These are phyloP conservation scores for Enteromius radiatus DNA, from an alignment of 2,797 vertebrate genomes.

Conservation along the genomic window DNA sequence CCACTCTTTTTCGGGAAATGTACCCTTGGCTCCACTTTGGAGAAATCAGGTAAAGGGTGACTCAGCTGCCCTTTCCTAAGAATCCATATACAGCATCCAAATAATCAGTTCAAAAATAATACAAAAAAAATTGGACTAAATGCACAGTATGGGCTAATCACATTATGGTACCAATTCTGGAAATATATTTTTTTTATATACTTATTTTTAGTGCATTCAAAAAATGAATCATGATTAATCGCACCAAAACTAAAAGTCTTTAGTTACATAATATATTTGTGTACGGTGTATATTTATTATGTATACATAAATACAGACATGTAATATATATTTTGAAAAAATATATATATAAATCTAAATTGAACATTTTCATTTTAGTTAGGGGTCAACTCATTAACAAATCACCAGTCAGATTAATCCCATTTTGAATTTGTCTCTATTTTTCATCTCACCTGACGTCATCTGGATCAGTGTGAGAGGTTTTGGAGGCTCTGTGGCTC, in stretches of 20 bases:
- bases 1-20: constrained; percentile 79
- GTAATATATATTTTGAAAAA: too few relatives aligned
- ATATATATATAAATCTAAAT: neutral
- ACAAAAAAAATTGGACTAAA: neutral
- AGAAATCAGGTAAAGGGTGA: constrained; percentile 87
- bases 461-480: constrained; percentile 49
- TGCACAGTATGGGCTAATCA: neutral
- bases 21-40: constrained; percentile 87
- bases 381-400: neutral
- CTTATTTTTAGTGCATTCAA: too few relatives aligned
- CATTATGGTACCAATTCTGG: neutral
- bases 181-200: too few relatives aligned
- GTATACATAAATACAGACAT: too few relatives aligned
- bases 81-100: constrained; percentile 4
- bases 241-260: too few relatives aligned
- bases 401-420: too few relatives aligned
- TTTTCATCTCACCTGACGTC: constrained; percentile 64
- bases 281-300: too few relatives aligned
- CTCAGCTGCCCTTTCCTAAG: constrained; percentile 76
- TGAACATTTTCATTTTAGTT: too few relatives aligned
- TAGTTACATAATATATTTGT: too few relatives aligned
- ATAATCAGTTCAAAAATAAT: neutral
- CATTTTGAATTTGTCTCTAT: neutral
- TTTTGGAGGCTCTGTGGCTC: constrained; percentile 37
- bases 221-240: too few relatives aligned